Conservation (phyloP, 2,888 invertebrate genomes). For the Ormyrus nitidulus region DNA sequence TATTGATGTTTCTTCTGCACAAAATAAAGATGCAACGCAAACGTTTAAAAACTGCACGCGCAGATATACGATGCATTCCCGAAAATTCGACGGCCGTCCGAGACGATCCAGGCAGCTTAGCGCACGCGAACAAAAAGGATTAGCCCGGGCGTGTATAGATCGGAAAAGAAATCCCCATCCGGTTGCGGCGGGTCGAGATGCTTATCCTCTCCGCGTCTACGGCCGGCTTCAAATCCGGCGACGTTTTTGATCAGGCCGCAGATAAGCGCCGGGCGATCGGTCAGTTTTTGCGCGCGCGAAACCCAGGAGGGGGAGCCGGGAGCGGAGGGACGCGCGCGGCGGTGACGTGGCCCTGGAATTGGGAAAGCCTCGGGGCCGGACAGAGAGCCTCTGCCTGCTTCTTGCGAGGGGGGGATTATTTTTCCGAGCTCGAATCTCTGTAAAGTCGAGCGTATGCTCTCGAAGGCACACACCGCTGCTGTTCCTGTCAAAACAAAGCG, state of each 20-base stretch:
- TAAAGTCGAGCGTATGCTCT: conserved; percentile 49
- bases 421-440: conserved; percentile 14
- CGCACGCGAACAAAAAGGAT: no score
- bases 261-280: conserved; percentile 27
- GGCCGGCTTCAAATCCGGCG: not conserved
- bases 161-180: not conserved
- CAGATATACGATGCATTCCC: no score
- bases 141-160: no score
- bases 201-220: conserved; percentile 7
- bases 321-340: not conserved
- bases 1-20: no score
- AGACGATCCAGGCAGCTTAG: no score
- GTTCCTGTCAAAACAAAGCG: conserved; percentile 35
- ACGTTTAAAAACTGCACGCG: no score
- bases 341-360: conserved; percentile 49
- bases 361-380: not conserved
- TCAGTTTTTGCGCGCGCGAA: not conserved
- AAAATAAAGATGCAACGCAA: no score
- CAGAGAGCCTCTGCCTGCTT: no score
- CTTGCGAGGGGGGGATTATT: not conserved
- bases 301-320: not conserved
- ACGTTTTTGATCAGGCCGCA: conserved; percentile 24
- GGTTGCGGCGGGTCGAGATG: not conserved
- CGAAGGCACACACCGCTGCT: conserved; percentile 16
- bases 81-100: no score